phyloP scores from a whole-genome alignment of 2,113 vertebrate genomes.

The Thalassoma bifasciatum region DNA sequence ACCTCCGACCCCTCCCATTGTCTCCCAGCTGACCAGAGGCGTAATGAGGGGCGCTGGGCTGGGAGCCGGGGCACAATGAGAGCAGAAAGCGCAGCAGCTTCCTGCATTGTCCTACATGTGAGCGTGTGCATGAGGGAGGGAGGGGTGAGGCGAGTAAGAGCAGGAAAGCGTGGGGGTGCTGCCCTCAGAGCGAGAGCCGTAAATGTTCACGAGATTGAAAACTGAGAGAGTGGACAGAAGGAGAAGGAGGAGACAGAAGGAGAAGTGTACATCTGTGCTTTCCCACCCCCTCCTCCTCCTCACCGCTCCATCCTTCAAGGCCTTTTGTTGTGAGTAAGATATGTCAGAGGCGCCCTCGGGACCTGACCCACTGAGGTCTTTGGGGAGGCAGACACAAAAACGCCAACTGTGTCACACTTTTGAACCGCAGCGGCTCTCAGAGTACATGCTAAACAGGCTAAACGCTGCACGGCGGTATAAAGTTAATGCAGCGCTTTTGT shows the following conservation, averaged over 20 bases:
- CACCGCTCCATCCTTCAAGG: constrained; percentile 7
- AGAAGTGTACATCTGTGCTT: constrained; percentile 62
- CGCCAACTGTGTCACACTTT: constrained; percentile 39
- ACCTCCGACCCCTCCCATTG: constrained; percentile 59
- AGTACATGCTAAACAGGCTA: constrained; percentile 7
- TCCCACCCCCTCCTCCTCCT: constrained; percentile 23
- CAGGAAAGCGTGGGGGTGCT: not conserved
- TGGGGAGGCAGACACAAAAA: constrained; percentile 37
- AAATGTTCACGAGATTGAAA: constrained; percentile 43
- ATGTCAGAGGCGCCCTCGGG: constrained; percentile 53
- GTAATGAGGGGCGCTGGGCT: constrained; percentile 31
- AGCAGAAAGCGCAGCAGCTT: constrained; percentile 56
- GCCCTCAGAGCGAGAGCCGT: constrained; percentile 32
- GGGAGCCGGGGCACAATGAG: constrained; percentile 47
- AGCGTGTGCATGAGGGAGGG: not conserved
- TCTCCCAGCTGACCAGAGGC: constrained; percentile 66
- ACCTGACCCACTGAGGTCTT: constrained; percentile 49
- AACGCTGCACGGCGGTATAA: constrained; percentile 9
- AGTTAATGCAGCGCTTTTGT: constrained; percentile 31
- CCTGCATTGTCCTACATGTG: constrained; percentile 40
- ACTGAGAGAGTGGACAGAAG: constrained; percentile 45
- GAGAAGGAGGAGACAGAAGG: constrained; percentile 54
- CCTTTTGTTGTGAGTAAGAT: constrained; percentile 43
- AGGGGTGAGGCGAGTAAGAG: not conserved
- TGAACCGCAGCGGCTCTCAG: not conserved